Conservation (phyloP, 2,888 invertebrate genomes). For the Rhamnusium bicolor region DNA sequence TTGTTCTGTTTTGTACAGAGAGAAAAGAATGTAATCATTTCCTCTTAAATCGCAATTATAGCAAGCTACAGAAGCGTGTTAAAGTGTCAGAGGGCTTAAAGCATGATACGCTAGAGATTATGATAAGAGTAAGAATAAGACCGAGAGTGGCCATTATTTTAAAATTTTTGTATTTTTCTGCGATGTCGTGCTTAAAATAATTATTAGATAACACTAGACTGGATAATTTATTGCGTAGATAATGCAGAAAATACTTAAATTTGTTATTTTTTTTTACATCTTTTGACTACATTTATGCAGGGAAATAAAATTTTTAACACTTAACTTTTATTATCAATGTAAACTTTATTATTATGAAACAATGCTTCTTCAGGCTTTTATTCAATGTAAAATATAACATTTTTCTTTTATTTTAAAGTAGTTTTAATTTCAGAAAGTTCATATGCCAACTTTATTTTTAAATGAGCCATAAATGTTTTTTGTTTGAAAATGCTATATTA, state of each 20-base stretch:
- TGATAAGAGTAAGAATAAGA: neutral
- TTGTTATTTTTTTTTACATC: neutral
- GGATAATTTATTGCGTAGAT: neutral
- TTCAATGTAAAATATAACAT: neutral
- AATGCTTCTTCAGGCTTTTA: neutral
- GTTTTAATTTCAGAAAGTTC: neutral
- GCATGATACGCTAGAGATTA: neutral
- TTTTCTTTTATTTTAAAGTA: neutral
- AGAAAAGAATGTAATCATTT: neutral
- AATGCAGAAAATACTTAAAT: neutral
- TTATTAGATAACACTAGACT: conserved; percentile 11
- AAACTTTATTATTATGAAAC: neutral
- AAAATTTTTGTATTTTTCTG: neutral
- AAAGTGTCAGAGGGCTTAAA: neutral
- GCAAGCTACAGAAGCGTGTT: neutral
- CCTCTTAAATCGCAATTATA: neutral
- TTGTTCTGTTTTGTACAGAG: too few relatives aligned
- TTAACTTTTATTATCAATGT: neutral
- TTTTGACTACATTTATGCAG: neutral
- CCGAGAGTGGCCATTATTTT: neutral
- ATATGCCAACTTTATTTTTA: neutral
- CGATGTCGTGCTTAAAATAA: conserved; percentile 14
- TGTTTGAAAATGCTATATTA: too few relatives aligned
- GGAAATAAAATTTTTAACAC: neutral
- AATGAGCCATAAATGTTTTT: neutral